Conservation (phyloP, 2,113 vertebrate genomes). For the Calypte anna region DNA sequence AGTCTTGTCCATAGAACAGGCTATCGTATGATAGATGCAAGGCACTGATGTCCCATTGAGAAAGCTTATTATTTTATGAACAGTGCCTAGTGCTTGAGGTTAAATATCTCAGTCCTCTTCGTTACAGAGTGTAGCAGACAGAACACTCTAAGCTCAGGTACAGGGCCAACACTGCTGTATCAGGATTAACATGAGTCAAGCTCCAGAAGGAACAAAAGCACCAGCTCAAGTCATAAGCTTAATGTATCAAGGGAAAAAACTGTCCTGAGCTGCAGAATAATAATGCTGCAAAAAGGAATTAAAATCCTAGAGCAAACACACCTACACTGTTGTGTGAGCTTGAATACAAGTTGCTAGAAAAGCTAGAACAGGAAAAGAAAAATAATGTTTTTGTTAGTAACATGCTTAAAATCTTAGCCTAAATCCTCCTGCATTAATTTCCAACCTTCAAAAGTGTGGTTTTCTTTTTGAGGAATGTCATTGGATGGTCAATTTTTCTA, state of each 20-base stretch:
- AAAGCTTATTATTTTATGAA: background rate
- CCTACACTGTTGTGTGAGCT: background rate
- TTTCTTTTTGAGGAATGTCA: conserved; percentile 82
- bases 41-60: background rate
- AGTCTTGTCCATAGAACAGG: background rate
- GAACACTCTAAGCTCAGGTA: background rate
- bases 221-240: background rate
- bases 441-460: conserved; percentile 77
- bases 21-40: background rate
- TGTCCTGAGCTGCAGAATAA: background rate
- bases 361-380: background rate
- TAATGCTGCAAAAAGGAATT: background rate
- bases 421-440: background rate
- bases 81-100: background rate
- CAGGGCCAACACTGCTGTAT: background rate
- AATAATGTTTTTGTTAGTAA: background rate
- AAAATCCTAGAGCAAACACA: background rate
- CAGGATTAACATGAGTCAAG: background rate
- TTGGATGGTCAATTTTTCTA: conserved; percentile 82
- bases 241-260: background rate
- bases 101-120: background rate
- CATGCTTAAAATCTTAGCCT: background rate
- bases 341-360: background rate
- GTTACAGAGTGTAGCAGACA: background rate
- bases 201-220: background rate